Evolutionary conservation across 2,113 vertebrate species (phyloP).

Genomic region (Ammospiza caudacuta): DNA sequence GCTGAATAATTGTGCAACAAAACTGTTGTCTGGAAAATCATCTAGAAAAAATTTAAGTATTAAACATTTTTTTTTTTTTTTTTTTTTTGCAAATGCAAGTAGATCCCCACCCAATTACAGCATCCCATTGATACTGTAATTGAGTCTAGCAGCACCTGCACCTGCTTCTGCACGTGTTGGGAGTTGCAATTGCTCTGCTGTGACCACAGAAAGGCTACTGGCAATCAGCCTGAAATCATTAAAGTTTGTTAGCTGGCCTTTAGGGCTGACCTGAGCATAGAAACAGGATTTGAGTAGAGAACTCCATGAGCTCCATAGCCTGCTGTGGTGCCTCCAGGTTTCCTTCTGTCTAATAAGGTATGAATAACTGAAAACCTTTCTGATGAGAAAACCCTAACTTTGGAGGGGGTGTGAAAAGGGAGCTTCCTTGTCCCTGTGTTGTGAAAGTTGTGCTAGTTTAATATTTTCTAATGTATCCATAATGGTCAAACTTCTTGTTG

Average conservation of each 20-base stretch:
- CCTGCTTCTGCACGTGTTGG: not conserved
- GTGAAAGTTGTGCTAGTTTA: not conserved
- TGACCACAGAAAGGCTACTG: not conserved
- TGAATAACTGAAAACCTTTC: not conserved
- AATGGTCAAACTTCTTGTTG: not conserved
- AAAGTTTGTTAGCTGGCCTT: not conserved
- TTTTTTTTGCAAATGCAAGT: not conserved
- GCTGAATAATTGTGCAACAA: not conserved
- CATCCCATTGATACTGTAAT: not conserved
- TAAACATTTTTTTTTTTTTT: not conserved
- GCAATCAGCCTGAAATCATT: not conserved
- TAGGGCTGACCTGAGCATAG: accelerated
- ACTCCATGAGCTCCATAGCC: accelerated
- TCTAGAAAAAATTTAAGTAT: not conserved
- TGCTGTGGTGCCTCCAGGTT: not conserved
- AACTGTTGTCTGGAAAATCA: not conserved
- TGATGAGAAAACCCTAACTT: accelerated
- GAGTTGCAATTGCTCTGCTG: not conserved
- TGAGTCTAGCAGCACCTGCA: not conserved
- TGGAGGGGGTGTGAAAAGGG: not conserved
- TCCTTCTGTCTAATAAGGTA: not conserved
- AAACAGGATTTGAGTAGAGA: not conserved
- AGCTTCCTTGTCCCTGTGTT: not conserved
- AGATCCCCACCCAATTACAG: not conserved
- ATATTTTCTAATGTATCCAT: not conserved